Conservation (phyloP, 2,113 vertebrate genomes). For the Callaeas wilsoni region DNA sequence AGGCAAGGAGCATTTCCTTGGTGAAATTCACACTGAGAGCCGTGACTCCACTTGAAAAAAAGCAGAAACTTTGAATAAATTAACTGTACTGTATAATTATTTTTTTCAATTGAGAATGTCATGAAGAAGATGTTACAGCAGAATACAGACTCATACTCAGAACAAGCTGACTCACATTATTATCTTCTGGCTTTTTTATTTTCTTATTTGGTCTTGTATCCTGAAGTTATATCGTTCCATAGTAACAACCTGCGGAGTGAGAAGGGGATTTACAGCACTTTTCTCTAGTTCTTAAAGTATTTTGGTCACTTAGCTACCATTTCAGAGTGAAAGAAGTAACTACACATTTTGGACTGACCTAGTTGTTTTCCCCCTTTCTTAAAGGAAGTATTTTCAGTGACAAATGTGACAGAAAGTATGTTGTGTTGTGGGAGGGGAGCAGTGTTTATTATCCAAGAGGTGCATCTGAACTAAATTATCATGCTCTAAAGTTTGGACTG, state of each 20-base stretch:
- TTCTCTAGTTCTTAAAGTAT: neutral
- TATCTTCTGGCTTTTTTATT: neutral
- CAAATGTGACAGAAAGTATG: neutral
- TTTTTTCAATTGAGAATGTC: neutral
- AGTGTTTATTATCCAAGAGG: neutral
- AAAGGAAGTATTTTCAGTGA: neutral
- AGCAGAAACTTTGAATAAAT: neutral
- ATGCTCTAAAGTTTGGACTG: neutral
- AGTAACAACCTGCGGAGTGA: conserved; percentile 12
- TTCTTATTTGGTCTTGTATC: neutral
- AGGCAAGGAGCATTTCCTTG: neutral
- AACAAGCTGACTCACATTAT: neutral
- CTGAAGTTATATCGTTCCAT: neutral
- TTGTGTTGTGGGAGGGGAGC: neutral
- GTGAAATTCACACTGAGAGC: neutral
- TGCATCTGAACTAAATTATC: conserved; percentile 31
- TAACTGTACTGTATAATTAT: neutral
- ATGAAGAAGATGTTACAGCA: neutral
- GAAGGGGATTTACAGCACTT: neutral
- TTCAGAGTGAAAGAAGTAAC: neutral
- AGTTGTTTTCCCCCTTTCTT: neutral
- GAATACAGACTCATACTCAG: neutral
- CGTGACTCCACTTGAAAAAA: neutral
- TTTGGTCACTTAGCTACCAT: neutral
- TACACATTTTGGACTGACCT: neutral